Conservation (phyloP, 1,140 invertebrate species). For the Scaptomyza montana region DNA sequence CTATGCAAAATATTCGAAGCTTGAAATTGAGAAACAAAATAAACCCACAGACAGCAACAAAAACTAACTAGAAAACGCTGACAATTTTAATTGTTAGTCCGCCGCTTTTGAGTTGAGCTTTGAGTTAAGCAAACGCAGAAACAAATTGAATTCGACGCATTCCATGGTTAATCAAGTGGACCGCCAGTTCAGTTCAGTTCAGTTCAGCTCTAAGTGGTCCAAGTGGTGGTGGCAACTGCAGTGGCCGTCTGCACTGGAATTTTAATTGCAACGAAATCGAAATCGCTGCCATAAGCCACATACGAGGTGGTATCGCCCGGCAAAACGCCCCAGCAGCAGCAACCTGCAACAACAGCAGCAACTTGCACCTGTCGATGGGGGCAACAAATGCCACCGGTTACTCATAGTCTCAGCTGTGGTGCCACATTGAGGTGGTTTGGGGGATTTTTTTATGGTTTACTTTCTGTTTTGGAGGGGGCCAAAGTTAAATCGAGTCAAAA, state of each 20-base stretch:
- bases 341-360: not conserved
- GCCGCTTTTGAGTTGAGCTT: conserved; percentile 1
- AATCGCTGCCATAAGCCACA: conserved; percentile 50
- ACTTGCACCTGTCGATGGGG: conserved; percentile 45
- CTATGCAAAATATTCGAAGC: conserved; percentile 64
- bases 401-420: not conserved
- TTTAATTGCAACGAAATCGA: conserved; percentile 75
- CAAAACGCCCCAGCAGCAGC: conserved; percentile 12
- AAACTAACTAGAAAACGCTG: conserved; percentile 22
- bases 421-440: not conserved
- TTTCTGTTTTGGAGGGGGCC: conserved; percentile 45
- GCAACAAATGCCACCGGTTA: conserved; percentile 45
- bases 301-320: conserved; percentile 22
- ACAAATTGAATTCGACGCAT: conserved; percentile 71
- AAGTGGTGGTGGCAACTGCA: conserved; percentile 4
- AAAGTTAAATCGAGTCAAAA: conserved; percentile 72
- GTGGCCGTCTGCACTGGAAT: conserved; percentile 56
- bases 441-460: conserved; percentile 18
- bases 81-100: conserved; percentile 70
- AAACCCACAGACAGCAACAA: not conserved
- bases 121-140: conserved; percentile 56
- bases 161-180: conserved; percentile 55
- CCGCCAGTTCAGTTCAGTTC: conserved; percentile 16
- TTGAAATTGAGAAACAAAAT: not conserved
- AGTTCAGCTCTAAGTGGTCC: not conserved